Conservation (phyloP, 1,140 invertebrate genomes). For the Brachystomella parvula region DNA sequence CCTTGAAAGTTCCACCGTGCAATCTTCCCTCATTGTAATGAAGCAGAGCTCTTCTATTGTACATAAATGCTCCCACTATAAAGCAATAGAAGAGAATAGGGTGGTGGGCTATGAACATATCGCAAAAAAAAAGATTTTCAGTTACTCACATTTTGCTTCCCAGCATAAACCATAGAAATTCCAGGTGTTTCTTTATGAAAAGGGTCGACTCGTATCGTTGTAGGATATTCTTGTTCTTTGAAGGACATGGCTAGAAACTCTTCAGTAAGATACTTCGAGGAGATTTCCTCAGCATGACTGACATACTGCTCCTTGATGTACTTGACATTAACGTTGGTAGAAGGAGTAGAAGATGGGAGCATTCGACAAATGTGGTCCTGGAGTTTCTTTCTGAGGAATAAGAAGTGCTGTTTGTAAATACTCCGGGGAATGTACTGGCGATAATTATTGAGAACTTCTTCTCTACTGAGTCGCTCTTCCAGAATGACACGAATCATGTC, state of each 20-base stretch:
- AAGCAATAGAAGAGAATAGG: too few species aligned
- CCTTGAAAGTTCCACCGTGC: constrained; percentile 65
- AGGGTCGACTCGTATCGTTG: constrained; percentile 60
- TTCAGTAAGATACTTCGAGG: constrained; percentile 71
- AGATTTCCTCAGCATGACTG: constrained; percentile 63
- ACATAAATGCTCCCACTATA: constrained; percentile 64
- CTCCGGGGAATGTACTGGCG: constrained; percentile 72
- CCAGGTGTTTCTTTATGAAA: constrained; percentile 58
- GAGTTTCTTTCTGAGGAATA: constrained; percentile 54
- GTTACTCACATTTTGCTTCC: constrained; percentile 52
- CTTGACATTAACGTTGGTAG: constrained; percentile 56
- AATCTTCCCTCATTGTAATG: constrained; percentile 60
- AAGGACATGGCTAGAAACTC: constrained; percentile 59
- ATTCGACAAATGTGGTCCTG: constrained; percentile 16
- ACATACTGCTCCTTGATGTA: constrained; percentile 70
- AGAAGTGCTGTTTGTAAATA: constrained; percentile 60
- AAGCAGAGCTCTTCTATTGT: constrained; percentile 73
- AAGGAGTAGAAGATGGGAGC: not conserved
- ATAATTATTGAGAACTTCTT: constrained; percentile 63
- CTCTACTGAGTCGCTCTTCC: constrained; percentile 56
- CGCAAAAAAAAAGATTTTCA: constrained; percentile 20
- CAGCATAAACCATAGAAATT: constrained; percentile 52
- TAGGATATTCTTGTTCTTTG: constrained; percentile 52
- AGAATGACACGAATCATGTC: constrained; percentile 70
- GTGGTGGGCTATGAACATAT: too few species aligned